These are phyloP conservation scores for Adelphocoris suturalis DNA, from an alignment of 2,888 invertebrate genomes.

Conservation along the genomic window DNA sequence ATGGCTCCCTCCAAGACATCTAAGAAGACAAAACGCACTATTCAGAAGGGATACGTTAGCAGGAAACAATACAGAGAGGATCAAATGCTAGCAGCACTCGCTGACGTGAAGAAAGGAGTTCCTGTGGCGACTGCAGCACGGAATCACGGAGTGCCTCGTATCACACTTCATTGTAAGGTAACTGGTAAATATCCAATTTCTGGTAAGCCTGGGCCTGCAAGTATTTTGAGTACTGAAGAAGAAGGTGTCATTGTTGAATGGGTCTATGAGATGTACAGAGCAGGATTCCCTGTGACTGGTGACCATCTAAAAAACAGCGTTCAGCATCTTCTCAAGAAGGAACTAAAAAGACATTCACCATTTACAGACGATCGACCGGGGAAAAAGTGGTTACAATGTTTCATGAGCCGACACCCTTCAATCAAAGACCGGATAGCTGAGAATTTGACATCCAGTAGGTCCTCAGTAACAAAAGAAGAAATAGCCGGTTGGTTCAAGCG, in stretches of 20 bases:
- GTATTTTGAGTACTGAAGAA: slow-evolving; percentile 44
- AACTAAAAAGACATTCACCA: slow-evolving; percentile 14
- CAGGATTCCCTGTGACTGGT: slow-evolving; percentile 17
- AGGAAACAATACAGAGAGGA: too few relatives aligned
- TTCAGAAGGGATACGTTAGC: too few relatives aligned
- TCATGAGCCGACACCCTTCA: slow-evolving; percentile 3
- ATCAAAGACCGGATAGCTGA: slow-evolving; percentile 29
- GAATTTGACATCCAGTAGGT: slow-evolving; percentile 19
- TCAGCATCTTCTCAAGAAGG: slow-evolving; percentile 33
- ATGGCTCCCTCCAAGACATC: too few relatives aligned
- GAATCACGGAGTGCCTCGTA: too few relatives aligned
- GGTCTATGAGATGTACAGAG: slow-evolving; percentile 37
- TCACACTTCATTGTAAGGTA: too few relatives aligned
- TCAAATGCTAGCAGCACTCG: too few relatives aligned
- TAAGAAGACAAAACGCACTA: too few relatives aligned
- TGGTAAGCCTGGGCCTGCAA: slow-evolving; percentile 30
- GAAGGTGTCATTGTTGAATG: slow-evolving; percentile 32
- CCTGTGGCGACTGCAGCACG: too few relatives aligned
- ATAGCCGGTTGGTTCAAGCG: slow-evolving; percentile 19
- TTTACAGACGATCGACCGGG: slow-evolving; percentile 41
- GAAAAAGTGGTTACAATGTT: slow-evolving; percentile 43
- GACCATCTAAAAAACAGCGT: slow-evolving; percentile 40
- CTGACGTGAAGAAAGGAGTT: too few relatives aligned
- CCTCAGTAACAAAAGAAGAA: slow-evolving; percentile 42
- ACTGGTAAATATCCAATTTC: slow-evolving; percentile 15